Evolutionary conservation across 2,888 invertebrate species (phyloP).

Genomic region (Papilio protenor): DNA sequence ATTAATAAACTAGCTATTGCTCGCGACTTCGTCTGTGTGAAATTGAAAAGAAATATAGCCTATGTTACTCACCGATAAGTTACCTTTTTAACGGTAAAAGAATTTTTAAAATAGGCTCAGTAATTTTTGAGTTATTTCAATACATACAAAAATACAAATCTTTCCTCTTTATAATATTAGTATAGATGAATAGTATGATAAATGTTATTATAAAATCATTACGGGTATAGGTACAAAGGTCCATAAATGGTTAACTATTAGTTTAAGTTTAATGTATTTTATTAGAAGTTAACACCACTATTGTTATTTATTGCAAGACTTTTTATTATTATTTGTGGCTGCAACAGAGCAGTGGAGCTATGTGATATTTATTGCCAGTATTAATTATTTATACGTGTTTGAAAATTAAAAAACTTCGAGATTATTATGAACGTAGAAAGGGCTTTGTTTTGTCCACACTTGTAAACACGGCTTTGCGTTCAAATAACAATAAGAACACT

Average conservation of each 20-base stretch:
- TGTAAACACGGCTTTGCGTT: background rate
- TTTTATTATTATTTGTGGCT: background rate
- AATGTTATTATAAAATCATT: background rate
- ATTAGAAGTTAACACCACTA: background rate
- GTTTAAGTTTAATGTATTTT: background rate
- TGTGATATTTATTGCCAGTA: slow-evolving; percentile 24
- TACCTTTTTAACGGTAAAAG: too few species aligned
- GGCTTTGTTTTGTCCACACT: background rate
- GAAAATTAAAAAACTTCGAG: background rate
- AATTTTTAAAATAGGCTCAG: too few species aligned
- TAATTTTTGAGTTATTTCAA: too few species aligned
- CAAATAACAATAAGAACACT: background rate
- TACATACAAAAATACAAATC: too few species aligned
- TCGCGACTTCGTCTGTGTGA: too few species aligned
- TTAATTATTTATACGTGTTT: slow-evolving; percentile 5
- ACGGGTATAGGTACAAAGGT: background rate
- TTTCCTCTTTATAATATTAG: too few species aligned
- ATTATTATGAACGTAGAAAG: background rate
- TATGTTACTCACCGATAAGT: too few species aligned
- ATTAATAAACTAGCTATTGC: too few species aligned
- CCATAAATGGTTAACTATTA: slow-evolving; percentile 11
- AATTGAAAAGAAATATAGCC: too few species aligned
- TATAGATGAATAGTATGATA: background rate
- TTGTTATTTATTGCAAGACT: background rate
- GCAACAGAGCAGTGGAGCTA: background rate